Base-by-base conservation (phyloP, 2,888 invertebrate species). In the Diarsia dahlii region DNA sequence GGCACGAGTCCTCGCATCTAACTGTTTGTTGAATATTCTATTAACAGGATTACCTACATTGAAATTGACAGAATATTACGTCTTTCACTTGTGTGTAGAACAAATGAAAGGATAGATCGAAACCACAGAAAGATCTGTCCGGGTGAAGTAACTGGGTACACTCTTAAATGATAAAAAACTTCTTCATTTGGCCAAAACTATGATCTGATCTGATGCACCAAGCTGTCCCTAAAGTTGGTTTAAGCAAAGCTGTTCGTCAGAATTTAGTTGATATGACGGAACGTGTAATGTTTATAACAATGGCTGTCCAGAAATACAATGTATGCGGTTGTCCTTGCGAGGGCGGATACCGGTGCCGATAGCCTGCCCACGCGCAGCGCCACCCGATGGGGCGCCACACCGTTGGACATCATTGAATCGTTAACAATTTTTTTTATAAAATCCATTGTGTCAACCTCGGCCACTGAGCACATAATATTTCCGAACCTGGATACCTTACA, bases 271-370 rank as follows among this genome's bases (percentile, higher is more conserved):
- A 34, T 46, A 39, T 48, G 23, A 64, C 56, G 39, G 60, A 84
- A 70, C 60, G 20, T 64, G 56, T 56, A 71, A 64, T 18, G 60
- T 65, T 70, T 58, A 84, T 72, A 64, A 74, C 68, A 75, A 58
- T 74, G 34, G 45, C 10, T 48, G 56, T 67, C 74, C 76, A 82
- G 60, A 81, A 74, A 74, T 79, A 81, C 80, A 82, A 65, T 76
- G 77, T 82, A 62, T 63, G 62, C 84, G 77, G 80, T 81, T 91
- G 93, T 90, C 93, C 94, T 93, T 92, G 94, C 81, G 87, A 87
- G 90, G 90, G 89, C 93, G 94, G 94, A 94, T 87, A 89, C 87
- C 73, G 69, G 39, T 39, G 60, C 76, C 52, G 94, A 94, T 94
- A 92, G 87, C 71, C 90, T 85, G 89, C 93, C 93, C 89, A 93